phyloP scores from a whole-genome alignment of 2,888 invertebrate species.

The Neoscelio sp. region DNA sequence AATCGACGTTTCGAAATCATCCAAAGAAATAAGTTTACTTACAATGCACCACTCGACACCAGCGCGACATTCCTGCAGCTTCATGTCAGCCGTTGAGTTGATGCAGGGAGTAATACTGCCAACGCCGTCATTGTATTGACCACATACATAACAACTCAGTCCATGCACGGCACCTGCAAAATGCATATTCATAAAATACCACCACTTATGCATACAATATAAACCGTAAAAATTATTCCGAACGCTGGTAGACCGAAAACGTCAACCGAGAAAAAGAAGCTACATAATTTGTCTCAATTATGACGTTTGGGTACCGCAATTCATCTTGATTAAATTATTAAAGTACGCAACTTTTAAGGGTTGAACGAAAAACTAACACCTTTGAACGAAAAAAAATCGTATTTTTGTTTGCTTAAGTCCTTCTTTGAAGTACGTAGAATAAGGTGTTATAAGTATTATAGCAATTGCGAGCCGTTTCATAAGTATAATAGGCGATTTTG shows the following conservation, averaged over 20 bases:
- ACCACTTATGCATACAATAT: constrained; percentile 31
- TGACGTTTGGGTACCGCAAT: no score
- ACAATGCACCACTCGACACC: constrained; percentile 90
- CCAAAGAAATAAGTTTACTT: constrained; percentile 83
- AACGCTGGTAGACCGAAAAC: background rate
- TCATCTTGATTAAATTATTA: no score
- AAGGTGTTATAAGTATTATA: no score
- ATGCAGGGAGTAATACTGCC: constrained; percentile 94
- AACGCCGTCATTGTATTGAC: constrained; percentile 93
- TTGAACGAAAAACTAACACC: no score
- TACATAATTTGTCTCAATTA: background rate
- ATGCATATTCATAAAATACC: constrained; percentile 44
- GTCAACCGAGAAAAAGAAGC: background rate
- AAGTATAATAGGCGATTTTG: no score
- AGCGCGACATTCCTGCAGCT: constrained; percentile 88
- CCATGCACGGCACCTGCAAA: constrained; percentile 82
- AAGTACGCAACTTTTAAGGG: no score
- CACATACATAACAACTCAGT: constrained; percentile 90
- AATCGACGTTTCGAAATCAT: background rate
- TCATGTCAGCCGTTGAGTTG: constrained; percentile 87
- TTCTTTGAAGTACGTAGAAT: no score
- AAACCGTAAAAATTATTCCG: constrained; percentile 13
- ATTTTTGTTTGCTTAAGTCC: no score
- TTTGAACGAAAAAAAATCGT: no score
- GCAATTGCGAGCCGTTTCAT: no score